Percentiles rank a stretch among this genome's conserved stretches.
These are phyloP conservation scores for Sminthopsis crassicaudata DNA, from an alignment of 2,113 vertebrate species.

Conservation along the genomic window DNA sequence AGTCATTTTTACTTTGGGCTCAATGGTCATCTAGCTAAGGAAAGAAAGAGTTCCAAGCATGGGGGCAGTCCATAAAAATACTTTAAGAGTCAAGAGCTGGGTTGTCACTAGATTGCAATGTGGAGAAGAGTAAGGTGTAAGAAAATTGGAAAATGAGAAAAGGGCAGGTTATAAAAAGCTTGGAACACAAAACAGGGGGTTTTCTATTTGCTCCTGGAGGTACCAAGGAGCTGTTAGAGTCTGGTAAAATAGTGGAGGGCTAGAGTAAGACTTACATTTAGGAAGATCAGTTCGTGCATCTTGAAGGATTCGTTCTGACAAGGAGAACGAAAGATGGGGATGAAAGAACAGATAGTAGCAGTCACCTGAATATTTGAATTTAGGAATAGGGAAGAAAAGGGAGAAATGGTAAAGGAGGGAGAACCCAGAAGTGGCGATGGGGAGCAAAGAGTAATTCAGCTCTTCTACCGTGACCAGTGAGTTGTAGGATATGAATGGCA, in stretches of 20 bases:
- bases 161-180: neutral
- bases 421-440: neutral
- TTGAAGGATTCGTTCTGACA: neutral
- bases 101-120: neutral
- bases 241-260: neutral
- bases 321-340: neutral
- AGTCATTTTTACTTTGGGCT: neutral
- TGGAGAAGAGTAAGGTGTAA: neutral
- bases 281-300: neutral
- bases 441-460: neutral
- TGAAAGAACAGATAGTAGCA: neutral
- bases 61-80: neutral
- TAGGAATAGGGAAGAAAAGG: neutral
- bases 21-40: neutral
- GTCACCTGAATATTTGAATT: neutral
- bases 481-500: neutral
- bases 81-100: neutral
- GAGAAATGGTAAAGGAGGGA: neutral
- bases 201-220: neutral
- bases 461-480: neutral
- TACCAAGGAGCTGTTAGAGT: neutral
- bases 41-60: neutral
- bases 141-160: neutral
- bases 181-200: neutral
- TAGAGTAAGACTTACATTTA: neutral